These are phyloP conservation scores for Tenebrio molitor DNA, from an alignment of 1,140 invertebrate species.

Conservation along the genomic window DNA sequence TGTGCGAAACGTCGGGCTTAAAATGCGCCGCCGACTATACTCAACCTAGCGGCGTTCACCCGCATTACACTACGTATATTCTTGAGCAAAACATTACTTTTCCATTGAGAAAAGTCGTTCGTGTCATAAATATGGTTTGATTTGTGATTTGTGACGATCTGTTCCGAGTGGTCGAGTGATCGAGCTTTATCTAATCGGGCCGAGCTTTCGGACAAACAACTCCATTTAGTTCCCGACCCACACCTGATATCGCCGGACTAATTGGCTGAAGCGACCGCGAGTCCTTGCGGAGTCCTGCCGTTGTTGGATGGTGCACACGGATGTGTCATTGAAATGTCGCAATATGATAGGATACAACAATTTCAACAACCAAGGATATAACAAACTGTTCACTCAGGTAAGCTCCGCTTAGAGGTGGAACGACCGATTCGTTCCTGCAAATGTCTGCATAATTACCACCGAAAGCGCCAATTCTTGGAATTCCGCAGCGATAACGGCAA, in stretches of 20 bases:
- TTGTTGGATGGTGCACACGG: slow-evolving; percentile 41
- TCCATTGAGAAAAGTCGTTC: slow-evolving; percentile 42
- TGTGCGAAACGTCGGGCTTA: slow-evolving; percentile 31
- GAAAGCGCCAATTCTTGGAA: slow-evolving; percentile 13
- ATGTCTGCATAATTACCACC: slow-evolving; percentile 22
- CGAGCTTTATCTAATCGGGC: background rate
- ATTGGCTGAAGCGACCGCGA: background rate
- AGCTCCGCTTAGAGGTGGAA: slow-evolving; percentile 45
- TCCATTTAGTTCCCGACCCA: background rate
- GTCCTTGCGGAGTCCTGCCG: slow-evolving; percentile 1
- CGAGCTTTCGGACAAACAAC: slow-evolving; percentile 7
- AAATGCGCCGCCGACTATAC: slow-evolving; percentile 47
- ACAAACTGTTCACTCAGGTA: slow-evolving; percentile 92
- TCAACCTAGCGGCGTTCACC: slow-evolving; percentile 58
- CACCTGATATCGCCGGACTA: background rate
- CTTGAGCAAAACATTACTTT: slow-evolving; percentile 53
- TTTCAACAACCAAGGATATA: slow-evolving; percentile 86
- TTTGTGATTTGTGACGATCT: slow-evolving; percentile 28
- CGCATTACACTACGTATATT: slow-evolving; percentile 56
- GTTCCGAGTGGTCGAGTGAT: slow-evolving; percentile 5
- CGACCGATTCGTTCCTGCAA: slow-evolving; percentile 5
- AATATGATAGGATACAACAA: slow-evolving; percentile 83
- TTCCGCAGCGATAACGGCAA: slow-evolving; percentile 43
- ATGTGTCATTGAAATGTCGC: slow-evolving; percentile 61
- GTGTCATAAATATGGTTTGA: slow-evolving; percentile 37